phyloP scores from a whole-genome alignment of 2,888 invertebrate genomes.

The Aquatica leii region DNA sequence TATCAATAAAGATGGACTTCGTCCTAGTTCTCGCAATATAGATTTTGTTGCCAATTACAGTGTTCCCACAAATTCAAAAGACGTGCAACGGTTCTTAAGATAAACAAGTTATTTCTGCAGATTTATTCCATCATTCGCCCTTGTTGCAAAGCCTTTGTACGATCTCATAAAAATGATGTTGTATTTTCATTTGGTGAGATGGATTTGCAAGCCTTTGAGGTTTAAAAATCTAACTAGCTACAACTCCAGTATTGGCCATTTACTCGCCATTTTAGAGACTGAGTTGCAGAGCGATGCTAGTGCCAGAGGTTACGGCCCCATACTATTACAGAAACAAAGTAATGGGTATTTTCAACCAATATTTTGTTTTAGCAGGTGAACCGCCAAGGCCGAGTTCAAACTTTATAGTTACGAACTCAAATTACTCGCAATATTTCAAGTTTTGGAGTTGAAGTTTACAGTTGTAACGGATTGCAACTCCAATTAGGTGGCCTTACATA shows the following conservation, averaged over 20 bases:
- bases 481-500: too few relatives aligned
- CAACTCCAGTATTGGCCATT: slow-evolving; percentile 46
- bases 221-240: slow-evolving; percentile 10
- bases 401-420: slow-evolving; percentile 54
- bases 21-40: background rate
- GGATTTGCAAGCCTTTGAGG: background rate
- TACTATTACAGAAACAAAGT: slow-evolving; percentile 49
- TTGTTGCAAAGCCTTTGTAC: slow-evolving; percentile 41
- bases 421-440: slow-evolving; percentile 44
- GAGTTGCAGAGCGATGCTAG: slow-evolving; percentile 54
- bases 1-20: slow-evolving; percentile 39
- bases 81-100: slow-evolving; percentile 39
- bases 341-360: slow-evolving; percentile 48
- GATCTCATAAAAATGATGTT: slow-evolving; percentile 37
- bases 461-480: slow-evolving; percentile 39
- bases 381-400: slow-evolving; percentile 44
- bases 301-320: slow-evolving; percentile 47
- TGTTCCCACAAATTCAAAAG: slow-evolving; percentile 9
- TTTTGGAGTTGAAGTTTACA: slow-evolving; percentile 44
- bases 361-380: slow-evolving; percentile 50
- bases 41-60: slow-evolving; percentile 2
- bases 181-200: slow-evolving; percentile 31
- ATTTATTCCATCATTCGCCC: slow-evolving; percentile 43
- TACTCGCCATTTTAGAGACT: slow-evolving; percentile 49
- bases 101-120: slow-evolving; percentile 46